Evolutionary conservation across 2,113 vertebrate species (phyloP).

Genomic region (Oryzias curvinotus): DNA sequence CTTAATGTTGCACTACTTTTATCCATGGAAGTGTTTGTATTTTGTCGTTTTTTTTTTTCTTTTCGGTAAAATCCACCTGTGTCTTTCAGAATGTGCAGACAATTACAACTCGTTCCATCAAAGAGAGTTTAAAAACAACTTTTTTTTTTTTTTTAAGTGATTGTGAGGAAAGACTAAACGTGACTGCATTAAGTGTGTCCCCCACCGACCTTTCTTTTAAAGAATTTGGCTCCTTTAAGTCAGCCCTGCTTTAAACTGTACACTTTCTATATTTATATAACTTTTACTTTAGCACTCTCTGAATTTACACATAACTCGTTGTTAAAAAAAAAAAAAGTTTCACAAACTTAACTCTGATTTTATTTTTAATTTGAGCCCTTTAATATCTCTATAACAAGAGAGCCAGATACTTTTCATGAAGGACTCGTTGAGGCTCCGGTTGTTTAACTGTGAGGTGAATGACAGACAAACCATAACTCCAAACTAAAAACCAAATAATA

Average conservation of each 20-base stretch:
- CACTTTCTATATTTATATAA: slow-evolving; percentile 23
- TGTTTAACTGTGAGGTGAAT: too few species aligned
- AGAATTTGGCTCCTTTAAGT: slow-evolving; percentile 14
- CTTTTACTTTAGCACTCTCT: slow-evolving; percentile 21
- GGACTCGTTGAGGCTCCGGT: slow-evolving; percentile 13
- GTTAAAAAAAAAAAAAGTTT: slow-evolving; percentile 6
- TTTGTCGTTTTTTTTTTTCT: slow-evolving; percentile 31
- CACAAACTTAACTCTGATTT: slow-evolving; percentile 2
- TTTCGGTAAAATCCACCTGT: slow-evolving; percentile 31
- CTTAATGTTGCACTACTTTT: slow-evolving; percentile 81
- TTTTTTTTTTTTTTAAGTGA: slow-evolving; percentile 32
- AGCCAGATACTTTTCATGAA: slow-evolving; percentile 43
- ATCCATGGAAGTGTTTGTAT: slow-evolving; percentile 57
- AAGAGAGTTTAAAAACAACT: slow-evolving; percentile 31
- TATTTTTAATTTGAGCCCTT: slow-evolving; percentile 5
- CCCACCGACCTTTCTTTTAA: slow-evolving; percentile 6
- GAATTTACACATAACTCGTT: slow-evolving; percentile 22
- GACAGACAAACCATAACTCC: not conserved
- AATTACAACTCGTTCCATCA: slow-evolving; percentile 34
- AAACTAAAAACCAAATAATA: not conserved
- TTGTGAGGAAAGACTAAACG: slow-evolving; percentile 40
- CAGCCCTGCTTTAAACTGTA: slow-evolving; percentile 16
- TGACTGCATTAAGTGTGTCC: slow-evolving; percentile 5
- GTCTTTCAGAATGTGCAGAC: slow-evolving; percentile 34
- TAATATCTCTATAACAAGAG: slow-evolving; percentile 15